Conservation (phyloP, 2,113 vertebrate species). For the Oophaga pumilio region DNA sequence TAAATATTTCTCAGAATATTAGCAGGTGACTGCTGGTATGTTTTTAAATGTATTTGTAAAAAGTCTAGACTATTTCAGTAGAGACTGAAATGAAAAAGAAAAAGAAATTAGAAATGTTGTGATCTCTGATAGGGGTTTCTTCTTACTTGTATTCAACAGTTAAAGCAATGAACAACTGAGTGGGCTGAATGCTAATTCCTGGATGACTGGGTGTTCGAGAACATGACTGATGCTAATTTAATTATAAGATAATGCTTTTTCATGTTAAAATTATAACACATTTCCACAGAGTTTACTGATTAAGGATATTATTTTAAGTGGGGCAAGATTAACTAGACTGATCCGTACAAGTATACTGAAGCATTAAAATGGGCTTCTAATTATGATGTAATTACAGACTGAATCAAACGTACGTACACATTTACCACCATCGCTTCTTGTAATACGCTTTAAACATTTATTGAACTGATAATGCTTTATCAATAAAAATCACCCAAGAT, state of each 20-base stretch:
- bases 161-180: neutral
- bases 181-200: slow-evolving; percentile 14
- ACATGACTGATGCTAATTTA: slow-evolving; percentile 16
- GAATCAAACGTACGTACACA: neutral
- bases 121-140: neutral
- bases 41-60: neutral
- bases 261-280: slow-evolving; percentile 15
- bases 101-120: neutral
- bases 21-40: too few species aligned
- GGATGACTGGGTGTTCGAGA: slow-evolving; percentile 3
- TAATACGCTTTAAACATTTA: slow-evolving; percentile 12
- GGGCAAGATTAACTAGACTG: neutral
- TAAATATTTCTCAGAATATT: neutral
- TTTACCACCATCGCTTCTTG: neutral
- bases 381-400: slow-evolving; percentile 32
- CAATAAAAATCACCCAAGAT: slow-evolving; percentile 14
- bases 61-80: neutral
- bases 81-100: neutral
- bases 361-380: slow-evolving; percentile 10
- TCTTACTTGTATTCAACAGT: slow-evolving; percentile 5
- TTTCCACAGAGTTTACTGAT: slow-evolving; percentile 26
- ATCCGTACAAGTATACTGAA: slow-evolving; percentile 14
- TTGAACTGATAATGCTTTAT: neutral
- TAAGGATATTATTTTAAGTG: slow-evolving; percentile 14
- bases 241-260: slow-evolving; percentile 28